A percentile compares a stretch with the other conserved stretches of the same genome.
These are phyloP conservation scores for Spodoptera litura DNA, from an alignment of 1,140 invertebrate species.

Conservation along the genomic window DNA sequence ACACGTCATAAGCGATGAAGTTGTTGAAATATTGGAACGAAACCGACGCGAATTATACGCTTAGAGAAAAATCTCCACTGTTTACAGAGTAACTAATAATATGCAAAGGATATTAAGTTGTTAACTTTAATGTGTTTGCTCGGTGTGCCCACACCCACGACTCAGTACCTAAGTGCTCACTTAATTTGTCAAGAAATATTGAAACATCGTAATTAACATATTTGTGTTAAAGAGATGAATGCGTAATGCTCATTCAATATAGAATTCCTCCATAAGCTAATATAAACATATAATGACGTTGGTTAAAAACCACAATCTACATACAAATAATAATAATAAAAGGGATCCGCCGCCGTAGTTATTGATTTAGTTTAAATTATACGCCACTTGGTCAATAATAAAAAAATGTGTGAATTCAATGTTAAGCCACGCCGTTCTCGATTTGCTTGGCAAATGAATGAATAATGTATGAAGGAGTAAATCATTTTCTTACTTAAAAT, in stretches of 20 bases:
- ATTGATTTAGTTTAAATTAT: conserved; percentile 1
- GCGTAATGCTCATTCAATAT: conserved; percentile 20
- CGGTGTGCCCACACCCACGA: not conserved
- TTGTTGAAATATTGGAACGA: not conserved
- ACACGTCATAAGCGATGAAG: not conserved
- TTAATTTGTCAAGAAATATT: conserved; percentile 21
- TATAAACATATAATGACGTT: not conserved
- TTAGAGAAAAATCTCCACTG: no score
- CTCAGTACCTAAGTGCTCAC: not conserved
- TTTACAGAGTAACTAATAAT: no score
- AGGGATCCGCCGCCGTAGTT: not conserved
- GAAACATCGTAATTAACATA: conserved; percentile 8
- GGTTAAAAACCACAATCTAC: not conserved
- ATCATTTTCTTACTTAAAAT: conserved; percentile 2
- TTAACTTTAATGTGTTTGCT: not conserved
- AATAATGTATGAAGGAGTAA: conserved; percentile 1
- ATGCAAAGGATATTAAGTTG: no score
- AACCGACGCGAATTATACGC: not conserved
- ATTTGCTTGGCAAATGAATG: not conserved
- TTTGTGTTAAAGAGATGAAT: not conserved
- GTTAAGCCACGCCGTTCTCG: not conserved
- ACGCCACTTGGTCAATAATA: not conserved
- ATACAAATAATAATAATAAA: not conserved
- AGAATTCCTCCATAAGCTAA: not conserved
- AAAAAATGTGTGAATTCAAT: not conserved